Base-by-base conservation (phyloP, 2,888 invertebrate species). In the Celastrina argiolus region DNA sequence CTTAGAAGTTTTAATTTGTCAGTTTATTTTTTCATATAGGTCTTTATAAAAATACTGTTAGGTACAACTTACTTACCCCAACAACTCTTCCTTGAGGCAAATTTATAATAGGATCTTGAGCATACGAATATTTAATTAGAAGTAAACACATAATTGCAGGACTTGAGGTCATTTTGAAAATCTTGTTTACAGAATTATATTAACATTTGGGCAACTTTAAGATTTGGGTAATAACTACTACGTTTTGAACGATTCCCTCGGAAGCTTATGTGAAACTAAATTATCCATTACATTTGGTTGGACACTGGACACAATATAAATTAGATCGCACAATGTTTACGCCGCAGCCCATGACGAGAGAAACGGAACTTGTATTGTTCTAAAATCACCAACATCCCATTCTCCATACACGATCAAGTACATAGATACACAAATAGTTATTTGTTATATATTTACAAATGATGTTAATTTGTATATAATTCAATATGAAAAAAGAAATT, bases 41-140 rank as follows among this genome's bases (percentile, higher is more conserved):
- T n/a, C n/a, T n/a, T n/a, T n/a, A n/a, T n/a, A n/a, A n/a, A n/a
- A n/a, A n/a, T n/a, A n/a, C n/a, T n/a, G n/a, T n/a, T n/a, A n/a
- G n/a, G n/a, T n/a, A n/a, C n/a, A n/a, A n/a, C n/a, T 22, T 51
- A 22, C 51, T 92, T 85, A 94, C 94, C 81, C 94, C 94, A 70
- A 92, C 87, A 59, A 94, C 80, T 63, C 92, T 82, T 70, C 94
- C 94, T 83, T 93, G 93, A 41, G 90, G 87, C 69, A 93, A 79
- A 73, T 86, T 88, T 10, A 92, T 91, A 5, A 87, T 83, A 42
- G 93, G 92, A 72, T 92, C 92, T 77, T 92, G 92, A 36, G 84
- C 79, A 7, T 41, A 39, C 26, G 58, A 41, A 58, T 18, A 58
- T 16, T 12, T 28, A 16, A 65, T 41, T 6, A 56, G 8, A 41